Conservation (phyloP, 2,797 vertebrate species). For the Sylvilagus floridanus region DNA sequence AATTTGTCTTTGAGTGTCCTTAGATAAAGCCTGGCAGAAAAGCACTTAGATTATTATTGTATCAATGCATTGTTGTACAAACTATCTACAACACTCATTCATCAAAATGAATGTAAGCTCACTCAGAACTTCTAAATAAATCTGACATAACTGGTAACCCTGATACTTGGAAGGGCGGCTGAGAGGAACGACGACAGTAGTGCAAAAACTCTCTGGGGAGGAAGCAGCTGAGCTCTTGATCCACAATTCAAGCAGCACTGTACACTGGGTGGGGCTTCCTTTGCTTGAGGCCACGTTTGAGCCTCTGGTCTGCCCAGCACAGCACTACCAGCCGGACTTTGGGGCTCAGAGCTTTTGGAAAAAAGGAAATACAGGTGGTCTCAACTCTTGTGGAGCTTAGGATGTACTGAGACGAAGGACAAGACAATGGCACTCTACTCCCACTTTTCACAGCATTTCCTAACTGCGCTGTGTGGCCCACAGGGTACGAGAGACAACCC, state of each 20-base stretch:
- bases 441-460: not conserved
- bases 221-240: not conserved
- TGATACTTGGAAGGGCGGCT: not conserved
- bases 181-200: not conserved
- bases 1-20: not conserved
- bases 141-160: not conserved
- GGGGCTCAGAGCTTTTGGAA: not conserved
- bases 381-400: not conserved
- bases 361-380: not conserved
- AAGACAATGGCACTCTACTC: not conserved
- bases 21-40: not conserved
- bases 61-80: not conserved
- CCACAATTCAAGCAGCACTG: not conserved
- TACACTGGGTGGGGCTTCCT: not conserved
- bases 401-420: not conserved
- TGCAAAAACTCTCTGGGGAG: constrained; percentile 1
- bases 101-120: not conserved
- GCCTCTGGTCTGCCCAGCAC: not conserved
- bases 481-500: too few species aligned
- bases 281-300: not conserved
- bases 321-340: not conserved
- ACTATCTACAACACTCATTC: not conserved
- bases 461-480: not conserved
- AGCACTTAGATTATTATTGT: not conserved
- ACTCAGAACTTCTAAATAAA: not conserved